Conservation (phyloP, 2,113 vertebrate genomes). For the Gallinago jamesoni region DNA sequence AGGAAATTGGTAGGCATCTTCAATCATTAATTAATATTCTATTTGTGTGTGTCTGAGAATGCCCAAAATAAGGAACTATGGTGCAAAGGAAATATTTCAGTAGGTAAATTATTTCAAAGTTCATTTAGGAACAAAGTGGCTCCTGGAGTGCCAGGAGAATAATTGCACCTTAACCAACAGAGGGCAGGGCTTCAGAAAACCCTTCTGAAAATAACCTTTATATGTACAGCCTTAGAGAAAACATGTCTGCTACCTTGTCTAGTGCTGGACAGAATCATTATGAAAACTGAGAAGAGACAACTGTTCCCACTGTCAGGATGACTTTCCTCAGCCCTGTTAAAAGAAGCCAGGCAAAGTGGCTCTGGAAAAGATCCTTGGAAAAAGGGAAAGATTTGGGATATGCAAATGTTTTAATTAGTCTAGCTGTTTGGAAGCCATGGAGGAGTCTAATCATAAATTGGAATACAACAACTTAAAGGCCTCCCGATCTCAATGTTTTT, state of each 20-base stretch:
- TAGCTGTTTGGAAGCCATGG: background rate
- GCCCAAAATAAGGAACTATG: background rate
- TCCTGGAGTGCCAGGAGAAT: background rate
- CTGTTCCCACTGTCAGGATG: background rate
- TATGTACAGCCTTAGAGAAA: background rate
- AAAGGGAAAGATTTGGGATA: background rate
- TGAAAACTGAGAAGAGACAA: background rate
- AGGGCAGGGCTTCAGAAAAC: background rate
- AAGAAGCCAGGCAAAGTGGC: background rate
- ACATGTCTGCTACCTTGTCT: background rate
- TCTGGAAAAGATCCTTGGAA: background rate
- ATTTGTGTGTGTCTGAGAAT: background rate
- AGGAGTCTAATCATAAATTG: background rate
- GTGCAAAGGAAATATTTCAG: background rate
- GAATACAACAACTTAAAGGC: background rate
- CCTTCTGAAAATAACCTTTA: background rate
- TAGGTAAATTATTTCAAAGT: background rate
- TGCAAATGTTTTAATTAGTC: background rate
- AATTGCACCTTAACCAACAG: background rate
- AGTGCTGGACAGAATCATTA: background rate
- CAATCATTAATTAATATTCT: background rate
- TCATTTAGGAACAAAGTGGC: background rate
- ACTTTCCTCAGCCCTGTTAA: background rate
- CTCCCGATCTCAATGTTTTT: background rate
- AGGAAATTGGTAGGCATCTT: background rate